Conservation (phyloP, 2,888 invertebrate species). For the Epistrophe grossulariae region DNA sequence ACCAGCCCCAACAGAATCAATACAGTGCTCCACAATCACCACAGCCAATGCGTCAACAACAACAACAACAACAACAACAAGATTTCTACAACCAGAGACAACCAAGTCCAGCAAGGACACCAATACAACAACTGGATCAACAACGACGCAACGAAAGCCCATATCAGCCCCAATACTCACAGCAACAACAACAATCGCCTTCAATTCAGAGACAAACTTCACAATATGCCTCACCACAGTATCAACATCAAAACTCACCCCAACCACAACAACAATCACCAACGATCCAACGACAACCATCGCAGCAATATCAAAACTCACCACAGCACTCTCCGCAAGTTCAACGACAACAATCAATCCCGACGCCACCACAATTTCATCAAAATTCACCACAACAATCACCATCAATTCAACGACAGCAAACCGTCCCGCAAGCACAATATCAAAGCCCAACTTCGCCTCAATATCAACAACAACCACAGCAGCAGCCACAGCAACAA, state of each 20-base stretch:
- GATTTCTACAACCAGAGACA: slow-evolving; percentile 74
- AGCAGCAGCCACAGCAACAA: slow-evolving; percentile 66
- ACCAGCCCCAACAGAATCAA: slow-evolving; percentile 49
- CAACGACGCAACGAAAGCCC: slow-evolving; percentile 82
- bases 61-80: slow-evolving; percentile 76
- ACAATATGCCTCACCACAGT: slow-evolving; percentile 46
- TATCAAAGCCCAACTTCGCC: slow-evolving; percentile 77
- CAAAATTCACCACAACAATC: slow-evolving; percentile 17
- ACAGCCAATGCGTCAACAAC: slow-evolving; percentile 77
- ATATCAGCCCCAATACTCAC: slow-evolving; percentile 78
- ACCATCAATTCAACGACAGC: slow-evolving; percentile 49
- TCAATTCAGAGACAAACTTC: slow-evolving; percentile 34
- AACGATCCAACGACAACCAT: slow-evolving; percentile 66
- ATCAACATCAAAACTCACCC: slow-evolving; percentile 76
- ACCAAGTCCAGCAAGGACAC: slow-evolving; percentile 72
- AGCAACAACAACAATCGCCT: slow-evolving; percentile 70
- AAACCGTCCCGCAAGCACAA: slow-evolving; percentile 71
- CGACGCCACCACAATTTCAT: slow-evolving; percentile 27
- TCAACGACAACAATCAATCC: slow-evolving; percentile 72
- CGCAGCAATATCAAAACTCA: slow-evolving; percentile 51
- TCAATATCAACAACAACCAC: slow-evolving; percentile 77
- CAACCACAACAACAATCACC: slow-evolving; percentile 74
- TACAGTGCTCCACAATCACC: slow-evolving; percentile 59
- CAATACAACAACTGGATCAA: slow-evolving; percentile 79
- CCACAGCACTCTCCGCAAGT: slow-evolving; percentile 71